These are phyloP conservation scores for Drymodes brunneopygia DNA, from an alignment of 2,113 vertebrate species.

Conservation along the genomic window DNA sequence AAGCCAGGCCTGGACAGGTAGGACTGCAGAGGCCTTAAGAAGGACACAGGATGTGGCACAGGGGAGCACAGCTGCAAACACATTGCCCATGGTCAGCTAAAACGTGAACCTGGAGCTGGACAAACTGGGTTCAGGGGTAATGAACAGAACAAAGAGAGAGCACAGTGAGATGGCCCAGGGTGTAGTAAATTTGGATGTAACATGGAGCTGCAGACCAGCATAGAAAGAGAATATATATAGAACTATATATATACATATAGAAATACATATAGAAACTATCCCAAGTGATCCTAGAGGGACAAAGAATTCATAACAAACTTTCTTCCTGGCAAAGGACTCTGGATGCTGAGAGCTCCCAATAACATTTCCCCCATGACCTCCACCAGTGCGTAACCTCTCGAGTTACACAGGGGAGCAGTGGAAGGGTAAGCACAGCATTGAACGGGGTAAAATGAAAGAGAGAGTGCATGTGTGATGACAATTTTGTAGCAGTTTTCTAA, in stretches of 20 bases:
- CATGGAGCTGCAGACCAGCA: neutral
- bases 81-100: neutral
- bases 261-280: neutral
- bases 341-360: neutral
- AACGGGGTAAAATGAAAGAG: neutral
- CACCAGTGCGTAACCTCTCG: rapidly evolving
- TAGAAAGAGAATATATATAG: too few species aligned
- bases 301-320: neutral
- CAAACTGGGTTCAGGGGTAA: neutral
- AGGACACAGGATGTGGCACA: neutral
- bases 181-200: neutral
- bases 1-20: neutral
- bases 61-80: neutral
- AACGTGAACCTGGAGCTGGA: neutral
- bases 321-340: neutral
- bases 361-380: neutral
- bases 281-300: neutral
- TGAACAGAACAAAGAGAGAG: neutral
- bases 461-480: rapidly evolving
- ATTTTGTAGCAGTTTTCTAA: neutral
- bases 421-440: neutral
- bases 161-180: rapidly evolving
- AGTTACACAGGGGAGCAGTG: neutral
- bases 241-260: too few species aligned
- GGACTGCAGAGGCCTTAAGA: neutral